Percentiles rank a stretch among this genome's conserved stretches.
Conservation (phyloP, 2,797 vertebrate genomes). For the Muraenolepis orangiensis region DNA sequence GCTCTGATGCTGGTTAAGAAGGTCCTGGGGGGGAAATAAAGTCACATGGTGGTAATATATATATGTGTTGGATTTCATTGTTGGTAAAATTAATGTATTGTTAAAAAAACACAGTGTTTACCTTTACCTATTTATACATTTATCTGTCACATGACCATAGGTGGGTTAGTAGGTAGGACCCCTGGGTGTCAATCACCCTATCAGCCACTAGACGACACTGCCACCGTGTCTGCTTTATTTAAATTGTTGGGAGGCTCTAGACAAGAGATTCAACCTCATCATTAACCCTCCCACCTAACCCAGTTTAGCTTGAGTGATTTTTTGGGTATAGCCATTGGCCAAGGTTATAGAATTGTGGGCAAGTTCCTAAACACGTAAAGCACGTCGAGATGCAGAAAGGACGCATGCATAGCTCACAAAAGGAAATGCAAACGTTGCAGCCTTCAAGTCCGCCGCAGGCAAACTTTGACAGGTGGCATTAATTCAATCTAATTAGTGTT, state of each 20-base stretch:
- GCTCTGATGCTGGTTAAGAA: constrained; percentile 87
- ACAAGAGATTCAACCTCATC: neutral
- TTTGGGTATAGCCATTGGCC: neutral
- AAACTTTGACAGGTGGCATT: neutral
- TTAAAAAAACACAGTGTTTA: no score
- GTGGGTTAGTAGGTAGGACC: no score
- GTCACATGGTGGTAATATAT: no score
- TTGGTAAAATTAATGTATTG: no score
- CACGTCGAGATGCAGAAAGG: neutral
- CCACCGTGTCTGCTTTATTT: neutral
- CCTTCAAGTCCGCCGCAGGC: neutral
- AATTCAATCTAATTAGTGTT: neutral
- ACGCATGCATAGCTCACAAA: neutral
- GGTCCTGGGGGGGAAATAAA: constrained; percentile 73
- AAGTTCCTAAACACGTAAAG: neutral
- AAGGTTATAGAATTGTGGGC: neutral
- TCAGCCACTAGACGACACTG: neutral
- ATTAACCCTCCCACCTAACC: neutral
- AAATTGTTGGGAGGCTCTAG: neutral
- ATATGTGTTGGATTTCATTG: neutral
- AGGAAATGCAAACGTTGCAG: neutral
- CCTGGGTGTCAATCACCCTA: no score
- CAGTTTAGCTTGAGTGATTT: neutral
- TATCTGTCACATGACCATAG: no score
- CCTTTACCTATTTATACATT: no score